Evolutionary conservation across 2,888 invertebrate genomes (phyloP).

Genomic region (Thereva unica): DNA sequence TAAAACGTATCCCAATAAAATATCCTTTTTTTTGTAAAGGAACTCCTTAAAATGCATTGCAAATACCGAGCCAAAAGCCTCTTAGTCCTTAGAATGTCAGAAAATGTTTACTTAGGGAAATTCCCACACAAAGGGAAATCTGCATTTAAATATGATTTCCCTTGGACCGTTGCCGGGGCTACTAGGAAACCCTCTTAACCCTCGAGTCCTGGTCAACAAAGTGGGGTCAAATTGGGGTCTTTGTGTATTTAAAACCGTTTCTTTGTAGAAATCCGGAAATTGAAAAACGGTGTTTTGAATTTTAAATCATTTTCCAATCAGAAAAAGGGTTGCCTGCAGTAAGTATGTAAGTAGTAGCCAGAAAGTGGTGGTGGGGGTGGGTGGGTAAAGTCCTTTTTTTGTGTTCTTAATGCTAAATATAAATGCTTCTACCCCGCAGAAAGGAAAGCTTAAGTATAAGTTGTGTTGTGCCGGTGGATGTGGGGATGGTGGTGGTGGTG

Average conservation of each 20-base stretch:
- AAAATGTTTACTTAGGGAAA: conserved; percentile 20
- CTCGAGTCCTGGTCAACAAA: neutral
- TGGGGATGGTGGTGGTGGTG: neutral
- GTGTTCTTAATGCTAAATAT: neutral
- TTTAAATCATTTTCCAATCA: conserved; percentile 33
- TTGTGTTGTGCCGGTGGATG: too few species aligned
- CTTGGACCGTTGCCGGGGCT: neutral
- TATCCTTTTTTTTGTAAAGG: too few species aligned
- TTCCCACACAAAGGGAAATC: conserved; percentile 23
- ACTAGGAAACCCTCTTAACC: neutral
- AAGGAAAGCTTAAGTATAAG: too few species aligned
- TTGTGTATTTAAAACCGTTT: conserved; percentile 24
- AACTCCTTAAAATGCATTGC: too few species aligned
- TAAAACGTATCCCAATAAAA: too few species aligned
- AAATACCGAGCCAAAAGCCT: too few species aligned
- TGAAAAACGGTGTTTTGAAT: conserved; percentile 43
- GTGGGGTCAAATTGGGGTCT: neutral
- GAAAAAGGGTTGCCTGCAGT: neutral
- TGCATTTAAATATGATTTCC: conserved; percentile 39
- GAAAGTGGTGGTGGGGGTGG: conserved; percentile 8
- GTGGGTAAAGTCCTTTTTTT: neutral
- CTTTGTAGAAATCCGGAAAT: conserved; percentile 38
- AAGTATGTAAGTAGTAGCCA: neutral
- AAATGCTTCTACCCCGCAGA: too few species aligned
- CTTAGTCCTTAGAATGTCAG: neutral